Conservation (phyloP, 2,888 invertebrate genomes). For the Pomacea canaliculata region DNA sequence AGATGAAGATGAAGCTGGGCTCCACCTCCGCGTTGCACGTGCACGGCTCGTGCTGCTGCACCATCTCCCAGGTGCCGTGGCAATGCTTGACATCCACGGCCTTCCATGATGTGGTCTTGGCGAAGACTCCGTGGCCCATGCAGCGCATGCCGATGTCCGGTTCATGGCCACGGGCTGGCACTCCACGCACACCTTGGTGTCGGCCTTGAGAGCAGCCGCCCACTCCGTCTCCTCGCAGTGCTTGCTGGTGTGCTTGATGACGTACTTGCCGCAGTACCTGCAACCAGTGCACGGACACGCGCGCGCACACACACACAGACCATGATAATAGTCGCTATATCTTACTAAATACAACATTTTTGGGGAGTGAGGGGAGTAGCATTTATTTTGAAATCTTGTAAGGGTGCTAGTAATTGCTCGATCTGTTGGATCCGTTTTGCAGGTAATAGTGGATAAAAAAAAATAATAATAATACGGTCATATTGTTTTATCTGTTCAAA, state of each 20-base stretch:
- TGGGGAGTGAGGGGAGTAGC: no score
- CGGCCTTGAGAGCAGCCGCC: constrained; percentile 66
- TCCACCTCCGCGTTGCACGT: constrained; percentile 57
- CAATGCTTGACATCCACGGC: constrained; percentile 88
- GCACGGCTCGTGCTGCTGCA: constrained; percentile 61
- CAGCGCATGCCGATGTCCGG: constrained; percentile 81
- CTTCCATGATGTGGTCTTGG: constrained; percentile 84
- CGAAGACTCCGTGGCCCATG: constrained; percentile 85
- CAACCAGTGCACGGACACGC: constrained; percentile 59
- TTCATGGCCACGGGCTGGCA: constrained; percentile 87
- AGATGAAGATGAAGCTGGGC: constrained; percentile 68
- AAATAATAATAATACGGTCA: no score
- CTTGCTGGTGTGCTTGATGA: constrained; percentile 74
- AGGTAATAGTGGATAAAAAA: no score
- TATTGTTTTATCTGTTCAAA: no score
- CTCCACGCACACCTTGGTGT: constrained; percentile 82
- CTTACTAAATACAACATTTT: no score
- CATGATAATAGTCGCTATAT: not conserved
- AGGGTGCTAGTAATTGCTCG: no score
- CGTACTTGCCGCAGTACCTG: constrained; percentile 90
- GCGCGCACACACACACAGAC: constrained; percentile 9
- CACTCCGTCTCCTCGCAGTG: constrained; percentile 74
- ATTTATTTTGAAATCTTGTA: no score
- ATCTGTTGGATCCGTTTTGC: no score
- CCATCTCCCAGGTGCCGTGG: constrained; percentile 87